phyloP scores from a whole-genome alignment of 2,113 vertebrate genomes.

The Lonchura striata region DNA sequence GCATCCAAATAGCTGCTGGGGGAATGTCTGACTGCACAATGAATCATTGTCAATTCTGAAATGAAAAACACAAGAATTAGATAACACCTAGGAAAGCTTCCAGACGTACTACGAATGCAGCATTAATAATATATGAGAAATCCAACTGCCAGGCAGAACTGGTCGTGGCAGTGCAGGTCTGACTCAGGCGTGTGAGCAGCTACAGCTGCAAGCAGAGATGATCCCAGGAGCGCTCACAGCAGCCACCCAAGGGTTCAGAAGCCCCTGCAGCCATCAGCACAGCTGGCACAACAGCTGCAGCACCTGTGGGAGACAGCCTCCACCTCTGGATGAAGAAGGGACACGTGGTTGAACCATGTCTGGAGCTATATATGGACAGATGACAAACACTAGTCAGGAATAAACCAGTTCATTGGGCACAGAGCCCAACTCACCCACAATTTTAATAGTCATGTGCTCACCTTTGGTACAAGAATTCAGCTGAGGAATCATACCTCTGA shows the following conservation, averaged over 20 bases:
- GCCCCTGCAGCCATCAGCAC: neutral
- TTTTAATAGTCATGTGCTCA: neutral
- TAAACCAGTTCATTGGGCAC: neutral
- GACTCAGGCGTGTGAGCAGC: accelerated
- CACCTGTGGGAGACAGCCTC: neutral
- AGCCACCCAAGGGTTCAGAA: neutral
- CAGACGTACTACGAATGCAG: neutral
- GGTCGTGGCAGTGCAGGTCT: neutral
- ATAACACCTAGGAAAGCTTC: constrained; percentile 33
- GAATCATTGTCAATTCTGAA: constrained; percentile 28
- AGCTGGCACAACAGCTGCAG: neutral
- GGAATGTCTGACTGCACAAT: constrained; percentile 7
- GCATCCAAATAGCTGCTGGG: constrained; percentile 14
- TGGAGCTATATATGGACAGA: neutral
- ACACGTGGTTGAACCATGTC: neutral
- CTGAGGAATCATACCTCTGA: neutral
- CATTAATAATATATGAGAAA: neutral
- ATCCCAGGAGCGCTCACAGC: neutral
- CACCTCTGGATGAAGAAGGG: neutral
- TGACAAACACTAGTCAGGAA: neutral
- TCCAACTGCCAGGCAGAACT: neutral
- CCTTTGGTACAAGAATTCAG: neutral
- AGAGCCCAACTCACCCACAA: neutral
- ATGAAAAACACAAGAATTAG: neutral
- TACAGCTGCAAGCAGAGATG: neutral